Percentiles rank a stretch among this genome's conserved stretches.
Evolutionary conservation across 2,113 vertebrate species (phyloP).

Genomic region (Turnix velox): DNA sequence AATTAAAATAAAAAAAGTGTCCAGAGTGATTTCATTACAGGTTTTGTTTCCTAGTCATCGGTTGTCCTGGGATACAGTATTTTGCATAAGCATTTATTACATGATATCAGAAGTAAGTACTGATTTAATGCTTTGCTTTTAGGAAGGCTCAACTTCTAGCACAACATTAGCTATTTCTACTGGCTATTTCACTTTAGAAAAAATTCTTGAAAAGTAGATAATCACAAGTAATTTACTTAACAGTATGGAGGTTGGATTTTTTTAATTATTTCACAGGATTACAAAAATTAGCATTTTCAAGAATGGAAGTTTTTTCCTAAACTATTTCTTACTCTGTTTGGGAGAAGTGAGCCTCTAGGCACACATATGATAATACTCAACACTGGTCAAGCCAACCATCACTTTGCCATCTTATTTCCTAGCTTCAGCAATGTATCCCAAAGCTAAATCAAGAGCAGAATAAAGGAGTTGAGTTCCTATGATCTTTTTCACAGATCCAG

Average conservation of each 20-base stretch:
- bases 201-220: not conserved
- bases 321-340: not conserved
- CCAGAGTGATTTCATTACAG: constrained; percentile 14
- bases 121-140: not conserved
- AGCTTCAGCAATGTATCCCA: not conserved
- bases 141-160: not conserved
- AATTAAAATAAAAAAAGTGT: constrained; percentile 3
- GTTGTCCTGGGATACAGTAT: not conserved
- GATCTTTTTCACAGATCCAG: not conserved
- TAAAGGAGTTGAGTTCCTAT: not conserved
- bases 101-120: not conserved
- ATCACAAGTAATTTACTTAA: not conserved
- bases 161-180: not conserved
- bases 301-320: not conserved
- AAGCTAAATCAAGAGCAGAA: not conserved
- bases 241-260: not conserved
- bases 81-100: not conserved
- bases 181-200: not conserved
- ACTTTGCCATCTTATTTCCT: not conserved
- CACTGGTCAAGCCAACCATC: not conserved
- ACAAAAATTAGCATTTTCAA: not conserved
- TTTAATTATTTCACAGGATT: not conserved
- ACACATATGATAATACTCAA: not conserved
- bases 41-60: constrained; percentile 44
- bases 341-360: not conserved